Evolutionary conservation across 2,888 invertebrate genomes (phyloP).

Genomic region (Dicyrtoma fusca): DNA sequence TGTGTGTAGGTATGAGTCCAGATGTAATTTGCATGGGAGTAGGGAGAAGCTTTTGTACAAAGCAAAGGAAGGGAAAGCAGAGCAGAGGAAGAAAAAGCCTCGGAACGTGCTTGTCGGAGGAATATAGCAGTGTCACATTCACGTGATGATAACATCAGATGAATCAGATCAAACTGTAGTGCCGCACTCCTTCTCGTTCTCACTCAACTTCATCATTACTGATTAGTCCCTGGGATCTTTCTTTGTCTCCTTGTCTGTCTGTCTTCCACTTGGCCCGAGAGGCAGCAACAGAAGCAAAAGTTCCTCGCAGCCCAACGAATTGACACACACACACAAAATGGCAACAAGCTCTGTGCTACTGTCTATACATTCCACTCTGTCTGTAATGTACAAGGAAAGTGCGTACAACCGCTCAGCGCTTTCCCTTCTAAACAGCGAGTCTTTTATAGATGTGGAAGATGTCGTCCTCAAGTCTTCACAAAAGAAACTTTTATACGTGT

Average conservation of each 20-base stretch:
- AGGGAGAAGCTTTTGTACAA: background rate
- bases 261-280: conserved; percentile 8
- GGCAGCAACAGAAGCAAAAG: conserved; percentile 35
- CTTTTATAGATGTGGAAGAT: no score
- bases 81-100: background rate
- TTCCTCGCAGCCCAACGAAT: conserved; percentile 22
- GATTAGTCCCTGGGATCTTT: conserved; percentile 6
- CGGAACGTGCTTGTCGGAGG: conserved; percentile 34
- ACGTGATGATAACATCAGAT: conserved; percentile 33
- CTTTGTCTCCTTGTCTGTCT: conserved; percentile 23
- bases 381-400: no score
- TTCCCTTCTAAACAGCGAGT: no score
- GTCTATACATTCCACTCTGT: background rate
- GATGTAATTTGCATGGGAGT: background rate
- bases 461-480: no score
- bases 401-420: no score
- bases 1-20: background rate
- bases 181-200: no score
- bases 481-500: no score
- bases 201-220: conserved; percentile 45
- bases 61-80: background rate
- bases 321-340: no score
- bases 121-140: conserved; percentile 31
- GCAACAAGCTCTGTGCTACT: background rate
- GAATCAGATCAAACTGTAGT: no score